phyloP scores from a whole-genome alignment of 2,113 vertebrate species.

The Salminus brasiliensis region DNA sequence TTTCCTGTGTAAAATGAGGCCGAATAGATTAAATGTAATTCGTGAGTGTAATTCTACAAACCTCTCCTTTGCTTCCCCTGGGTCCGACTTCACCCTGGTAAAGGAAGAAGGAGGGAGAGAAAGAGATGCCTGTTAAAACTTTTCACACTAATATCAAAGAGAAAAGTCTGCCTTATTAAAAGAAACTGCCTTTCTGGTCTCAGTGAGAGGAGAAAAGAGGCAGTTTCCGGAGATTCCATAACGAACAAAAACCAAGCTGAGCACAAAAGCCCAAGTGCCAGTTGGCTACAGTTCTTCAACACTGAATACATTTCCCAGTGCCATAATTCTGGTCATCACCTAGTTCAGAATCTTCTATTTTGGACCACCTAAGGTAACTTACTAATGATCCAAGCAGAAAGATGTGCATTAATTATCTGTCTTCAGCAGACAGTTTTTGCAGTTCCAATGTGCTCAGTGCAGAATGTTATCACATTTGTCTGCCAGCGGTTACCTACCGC shows the following conservation, averaged over 20 bases:
- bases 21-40: constrained; percentile 39
- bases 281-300: background rate
- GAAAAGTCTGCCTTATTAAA: background rate
- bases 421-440: background rate
- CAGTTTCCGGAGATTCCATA: constrained; percentile 5
- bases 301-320: constrained; percentile 20
- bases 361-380: background rate
- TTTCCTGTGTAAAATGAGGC: constrained; percentile 24
- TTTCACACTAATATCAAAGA: constrained; percentile 18
- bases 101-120: constrained; percentile 50
- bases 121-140: constrained; percentile 26
- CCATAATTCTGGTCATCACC: constrained; percentile 4
- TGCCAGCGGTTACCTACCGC: background rate
- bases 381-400: constrained; percentile 4
- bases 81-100: constrained; percentile 75
- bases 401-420: constrained; percentile 20
- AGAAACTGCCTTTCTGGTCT: constrained; percentile 3
- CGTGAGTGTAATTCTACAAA: constrained; percentile 71
- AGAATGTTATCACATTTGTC: background rate
- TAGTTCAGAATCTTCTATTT: background rate
- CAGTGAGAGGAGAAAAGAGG: constrained; percentile 32
- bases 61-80: constrained; percentile 78
- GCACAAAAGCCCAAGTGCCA: constrained; percentile 6
- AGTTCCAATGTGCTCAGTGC: background rate
- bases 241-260: constrained; percentile 4